Base-by-base conservation (phyloP, 2,888 invertebrate species). In the Trichogramma dendrolimi region DNA sequence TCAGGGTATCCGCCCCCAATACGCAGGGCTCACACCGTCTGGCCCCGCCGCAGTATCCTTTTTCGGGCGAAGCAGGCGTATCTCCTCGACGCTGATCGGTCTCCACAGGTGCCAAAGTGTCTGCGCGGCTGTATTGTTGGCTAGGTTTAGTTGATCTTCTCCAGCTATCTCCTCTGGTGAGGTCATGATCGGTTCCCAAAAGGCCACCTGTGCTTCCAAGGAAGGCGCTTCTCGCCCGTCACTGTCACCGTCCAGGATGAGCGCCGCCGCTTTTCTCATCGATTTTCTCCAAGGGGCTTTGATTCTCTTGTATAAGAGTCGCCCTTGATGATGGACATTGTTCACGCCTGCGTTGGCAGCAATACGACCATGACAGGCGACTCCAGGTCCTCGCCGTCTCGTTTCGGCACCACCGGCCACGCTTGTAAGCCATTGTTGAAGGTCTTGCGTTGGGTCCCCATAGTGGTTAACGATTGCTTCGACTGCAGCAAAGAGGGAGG, bases 31-130 rank as follows among this genome's bases (percentile, higher is more conserved):
- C 0, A 68, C 38, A 0, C 58, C 61, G 48, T 67, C 66, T 0
- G 65, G 65, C 0, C 66, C 66, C 0, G 68, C 43, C 1, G 68
- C 52, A 4, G 63, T 60, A 5, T 47, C 46, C 2, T 14, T 14
- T 14, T 14, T 14, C 14, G 14, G 14, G 1, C 14, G 14, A 2
- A 14, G 14, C 2, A 10, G 8, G 27, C 10, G 14, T 10, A 64
- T 41, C 40, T 64, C 61, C 11, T 53, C n/a, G 0, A 1, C n/a
- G 0, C 49, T 44, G 0, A 64, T 44, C 1, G 64, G 67, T 0
- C 7, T 7, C 58, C 55, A 62, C 1, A 60, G 7, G 2, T 59
- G 1, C 14, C 14, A 14, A 14, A 14, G 14, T 2, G 1, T 1
- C 14, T 14, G 14, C 2, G 14, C 14, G 14, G 14, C 14, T 14